Evolutionary conservation across 2,113 vertebrate species (phyloP).

Genomic region (Climacteris rufus): DNA sequence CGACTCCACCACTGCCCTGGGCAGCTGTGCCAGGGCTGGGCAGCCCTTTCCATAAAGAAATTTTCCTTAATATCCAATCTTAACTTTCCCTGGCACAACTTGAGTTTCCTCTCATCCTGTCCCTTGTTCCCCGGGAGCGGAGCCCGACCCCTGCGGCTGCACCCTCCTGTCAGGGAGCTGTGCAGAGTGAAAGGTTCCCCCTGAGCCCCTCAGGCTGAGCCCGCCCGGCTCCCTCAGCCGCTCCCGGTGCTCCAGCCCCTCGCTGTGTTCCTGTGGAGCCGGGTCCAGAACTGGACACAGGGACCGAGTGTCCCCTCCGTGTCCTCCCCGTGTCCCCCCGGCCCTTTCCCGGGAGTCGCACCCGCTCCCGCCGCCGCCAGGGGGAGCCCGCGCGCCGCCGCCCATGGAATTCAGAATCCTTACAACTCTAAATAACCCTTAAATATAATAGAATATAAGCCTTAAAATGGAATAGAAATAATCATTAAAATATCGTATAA

Average conservation of each 20-base stretch:
- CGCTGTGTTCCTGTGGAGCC: fast-evolving
- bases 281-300: neutral
- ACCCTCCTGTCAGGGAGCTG: neutral
- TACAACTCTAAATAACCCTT: fast-evolving
- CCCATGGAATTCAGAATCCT: fast-evolving
- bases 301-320: fast-evolving
- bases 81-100: fast-evolving
- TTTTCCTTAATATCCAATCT: neutral
- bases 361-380: neutral
- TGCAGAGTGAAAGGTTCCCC: neutral
- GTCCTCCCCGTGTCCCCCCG: neutral
- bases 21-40: neutral
- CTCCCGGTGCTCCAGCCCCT: neutral
- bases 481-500: fast-evolving
- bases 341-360: neutral
- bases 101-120: neutral
- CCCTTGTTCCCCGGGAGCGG: neutral
- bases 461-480: fast-evolving
- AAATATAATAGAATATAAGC: neutral
- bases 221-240: neutral
- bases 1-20: neutral
- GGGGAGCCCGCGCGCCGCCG: neutral
- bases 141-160: fast-evolving
- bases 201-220: neutral
- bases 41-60: neutral